Conservation (phyloP, 1,140 invertebrate genomes). For the Ruditapes philippinarum region DNA sequence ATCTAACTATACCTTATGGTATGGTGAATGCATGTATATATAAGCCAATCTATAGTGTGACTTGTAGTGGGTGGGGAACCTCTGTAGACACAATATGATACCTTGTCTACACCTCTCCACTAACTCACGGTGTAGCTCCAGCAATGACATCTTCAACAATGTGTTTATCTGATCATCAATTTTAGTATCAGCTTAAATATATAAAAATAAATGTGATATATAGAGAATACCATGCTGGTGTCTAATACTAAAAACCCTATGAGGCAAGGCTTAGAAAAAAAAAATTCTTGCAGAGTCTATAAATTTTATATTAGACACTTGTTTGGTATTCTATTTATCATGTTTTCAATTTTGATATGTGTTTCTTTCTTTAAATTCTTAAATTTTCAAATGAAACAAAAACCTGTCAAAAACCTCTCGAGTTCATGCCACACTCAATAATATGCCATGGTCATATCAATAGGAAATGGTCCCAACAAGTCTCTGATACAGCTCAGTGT, state of each 20-base stretch:
- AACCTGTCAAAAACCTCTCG: no score
- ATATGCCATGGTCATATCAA: no score
- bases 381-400: no score
- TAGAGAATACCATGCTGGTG: no score
- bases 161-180: conserved; percentile 55
- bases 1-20: conserved; percentile 81
- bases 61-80: conserved; percentile 97
- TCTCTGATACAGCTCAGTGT: no score
- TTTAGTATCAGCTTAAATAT: conserved; percentile 3
- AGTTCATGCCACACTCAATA: no score
- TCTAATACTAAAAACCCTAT: background rate
- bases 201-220: background rate
- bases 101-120: conserved; percentile 90
- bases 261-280: background rate
- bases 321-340: no score
- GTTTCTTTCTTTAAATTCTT: no score
- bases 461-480: no score
- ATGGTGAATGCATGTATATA: conserved; percentile 92
- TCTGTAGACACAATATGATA: conserved; percentile 93
- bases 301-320: no score
- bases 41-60: conserved; percentile 95
- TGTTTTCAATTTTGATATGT: no score
- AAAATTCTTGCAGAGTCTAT: background rate
- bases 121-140: conserved; percentile 79
- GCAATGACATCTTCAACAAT: conserved; percentile 27